Base-by-base conservation (phyloP, 1,140 invertebrate species). In the Zaprionus camerounensis region DNA sequence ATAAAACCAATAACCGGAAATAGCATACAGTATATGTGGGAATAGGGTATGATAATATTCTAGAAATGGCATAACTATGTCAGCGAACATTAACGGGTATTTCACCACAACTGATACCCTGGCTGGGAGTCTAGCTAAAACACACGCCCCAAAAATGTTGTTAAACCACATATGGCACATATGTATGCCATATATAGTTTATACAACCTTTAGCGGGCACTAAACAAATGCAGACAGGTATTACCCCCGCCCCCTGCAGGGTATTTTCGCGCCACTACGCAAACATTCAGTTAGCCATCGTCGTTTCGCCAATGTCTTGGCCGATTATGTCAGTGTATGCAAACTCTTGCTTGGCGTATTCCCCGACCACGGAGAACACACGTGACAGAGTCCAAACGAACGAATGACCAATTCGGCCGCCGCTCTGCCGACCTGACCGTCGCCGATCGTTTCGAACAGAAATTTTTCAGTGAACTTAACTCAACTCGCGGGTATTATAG, bases 341-440 rank as follows among this genome's bases (percentile, higher is more conserved):
- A 53, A 74, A 68, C 46, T 34, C 56, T 61, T 17, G 70, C 44
- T 36, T 55, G 76, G 71, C 77, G 85, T 90, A 85, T 90, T 90
- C 81, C 85, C 85, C 81, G 76, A 69, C n/a, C 85, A 90, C 85
- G 85, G 76, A 36, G 34, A 15, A 12, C 57, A 57, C 85, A 75
- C 85, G 86, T 90, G 85, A 85, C 59, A 56, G 44, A 57, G 55
- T 41, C 69, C 44, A 22, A 41, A 36, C 22, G 51, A 67, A 68
- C 28, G 58, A 34, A 67, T 74, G 75, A 67, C 64, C 63, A 62
- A 72, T 71, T 24, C 41, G 34, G 46, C 24, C 36, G 34, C 24
- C 20, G 31, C 38, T 44, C 51, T n/a, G 44, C 12, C 34, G 15
- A 53, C 17, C 59, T 28, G 44, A 34, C 13, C 57, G 20, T 13